phyloP scores from a whole-genome alignment of 2,888 invertebrate genomes.

The Lasioglossum marginatum region DNA sequence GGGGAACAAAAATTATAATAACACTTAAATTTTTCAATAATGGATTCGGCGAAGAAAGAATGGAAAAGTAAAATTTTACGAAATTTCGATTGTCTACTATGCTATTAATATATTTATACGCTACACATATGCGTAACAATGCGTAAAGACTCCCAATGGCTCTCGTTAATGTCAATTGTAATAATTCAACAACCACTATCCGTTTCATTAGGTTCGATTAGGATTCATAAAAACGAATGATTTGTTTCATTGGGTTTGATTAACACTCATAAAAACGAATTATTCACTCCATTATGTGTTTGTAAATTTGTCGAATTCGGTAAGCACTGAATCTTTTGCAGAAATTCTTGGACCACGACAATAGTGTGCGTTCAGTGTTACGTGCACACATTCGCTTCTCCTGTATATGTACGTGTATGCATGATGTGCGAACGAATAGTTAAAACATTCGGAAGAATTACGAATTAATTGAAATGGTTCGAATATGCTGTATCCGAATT shows the following conservation, averaged over 20 bases:
- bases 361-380: neutral
- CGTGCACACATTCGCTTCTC: neutral
- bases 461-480: neutral
- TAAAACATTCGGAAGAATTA: neutral
- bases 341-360: neutral
- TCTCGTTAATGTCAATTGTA: neutral
- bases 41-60: neutral
- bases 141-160: neutral
- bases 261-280: neutral
- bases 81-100: neutral
- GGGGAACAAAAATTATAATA: neutral
- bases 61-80: neutral
- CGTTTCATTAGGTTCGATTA: neutral
- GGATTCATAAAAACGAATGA: neutral
- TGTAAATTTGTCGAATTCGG: neutral
- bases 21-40: neutral
- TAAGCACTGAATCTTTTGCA: neutral
- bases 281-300: neutral
- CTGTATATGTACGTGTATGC: neutral
- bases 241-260: neutral
- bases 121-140: neutral
- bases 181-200: neutral
- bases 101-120: neutral
- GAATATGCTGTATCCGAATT: neutral
- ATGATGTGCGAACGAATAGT: neutral